phyloP scores from a whole-genome alignment of 2,113 vertebrate species.

The Brachirus orientalis region DNA sequence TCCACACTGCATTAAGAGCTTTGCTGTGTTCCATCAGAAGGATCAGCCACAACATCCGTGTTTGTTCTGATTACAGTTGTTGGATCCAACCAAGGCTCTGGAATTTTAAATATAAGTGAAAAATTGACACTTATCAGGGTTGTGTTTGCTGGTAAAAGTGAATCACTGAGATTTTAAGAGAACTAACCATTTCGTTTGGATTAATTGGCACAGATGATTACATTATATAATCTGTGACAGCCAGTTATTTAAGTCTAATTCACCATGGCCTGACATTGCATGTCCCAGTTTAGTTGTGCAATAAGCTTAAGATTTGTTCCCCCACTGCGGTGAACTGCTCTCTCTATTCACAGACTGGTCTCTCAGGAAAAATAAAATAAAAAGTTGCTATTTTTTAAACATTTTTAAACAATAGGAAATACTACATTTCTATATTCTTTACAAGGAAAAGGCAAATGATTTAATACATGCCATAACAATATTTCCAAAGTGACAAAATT shows the following conservation, averaged over 20 bases:
- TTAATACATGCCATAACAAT: too few species aligned
- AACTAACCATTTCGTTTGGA: constrained; percentile 50
- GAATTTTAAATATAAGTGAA: constrained; percentile 42
- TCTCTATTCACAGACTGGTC: too few species aligned
- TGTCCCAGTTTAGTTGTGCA: constrained; percentile 65
- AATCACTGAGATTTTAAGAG: constrained; percentile 22
- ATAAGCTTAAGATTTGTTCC: constrained; percentile 50
- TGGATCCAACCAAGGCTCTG: constrained; percentile 33
- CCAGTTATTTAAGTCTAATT: not conserved
- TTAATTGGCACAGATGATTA: constrained; percentile 65
- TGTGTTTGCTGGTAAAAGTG: constrained; percentile 26
- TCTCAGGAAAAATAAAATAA: too few species aligned
- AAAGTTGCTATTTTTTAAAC: too few species aligned
- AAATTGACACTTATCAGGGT: not conserved
- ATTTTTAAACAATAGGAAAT: too few species aligned
- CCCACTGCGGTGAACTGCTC: too few species aligned
- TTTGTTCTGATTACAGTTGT: constrained; percentile 32
- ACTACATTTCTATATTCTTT: too few species aligned
- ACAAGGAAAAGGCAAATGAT: too few species aligned
- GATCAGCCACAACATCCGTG: constrained; percentile 43
- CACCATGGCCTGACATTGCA: constrained; percentile 49
- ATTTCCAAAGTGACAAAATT: too few species aligned
- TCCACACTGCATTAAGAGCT: constrained; percentile 36
- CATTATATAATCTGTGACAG: constrained; percentile 57
- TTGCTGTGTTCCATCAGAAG: constrained; percentile 26